Evolutionary conservation across 2,888 invertebrate species (phyloP).

Genomic region (Pyrocoelia pectoralis): DNA sequence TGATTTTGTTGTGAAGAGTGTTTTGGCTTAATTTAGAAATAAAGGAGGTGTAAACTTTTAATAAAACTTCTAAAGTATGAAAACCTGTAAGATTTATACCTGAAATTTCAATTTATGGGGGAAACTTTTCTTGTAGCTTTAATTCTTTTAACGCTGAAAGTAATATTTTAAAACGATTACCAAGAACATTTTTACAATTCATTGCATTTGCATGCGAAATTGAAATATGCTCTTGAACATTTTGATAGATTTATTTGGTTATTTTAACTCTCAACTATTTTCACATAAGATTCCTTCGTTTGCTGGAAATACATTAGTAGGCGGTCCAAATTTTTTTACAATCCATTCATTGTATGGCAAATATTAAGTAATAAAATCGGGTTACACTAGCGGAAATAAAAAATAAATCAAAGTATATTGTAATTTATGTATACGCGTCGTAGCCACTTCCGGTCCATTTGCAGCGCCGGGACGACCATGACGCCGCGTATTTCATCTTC

Average conservation of each 20-base stretch:
- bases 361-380: constrained; percentile 11
- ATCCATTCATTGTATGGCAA: background rate
- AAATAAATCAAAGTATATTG: constrained; percentile 24
- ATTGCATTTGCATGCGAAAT: constrained; percentile 42
- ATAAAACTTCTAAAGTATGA: constrained; percentile 28
- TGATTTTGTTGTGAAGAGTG: background rate
- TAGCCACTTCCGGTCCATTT: constrained; percentile 56
- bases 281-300: background rate
- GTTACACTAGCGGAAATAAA: constrained; percentile 7
- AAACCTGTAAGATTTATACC: constrained; percentile 30
- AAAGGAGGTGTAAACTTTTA: constrained; percentile 16
- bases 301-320: too few species aligned
- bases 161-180: constrained; percentile 48
- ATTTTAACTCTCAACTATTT: constrained; percentile 6
- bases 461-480: constrained; percentile 43
- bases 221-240: constrained; percentile 44
- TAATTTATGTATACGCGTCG: constrained; percentile 41
- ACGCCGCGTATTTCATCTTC: constrained; percentile 56
- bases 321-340: background rate
- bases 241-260: background rate
- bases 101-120: constrained; percentile 40
- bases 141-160: constrained; percentile 36
- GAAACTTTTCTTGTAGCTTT: constrained; percentile 38
- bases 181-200: constrained; percentile 48
- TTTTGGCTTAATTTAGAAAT: constrained; percentile 3